A percentile compares a stretch with the other conserved stretches of the same genome.
Conservation (phyloP, 2,888 invertebrate species). For the Coleophora flavipennella region DNA sequence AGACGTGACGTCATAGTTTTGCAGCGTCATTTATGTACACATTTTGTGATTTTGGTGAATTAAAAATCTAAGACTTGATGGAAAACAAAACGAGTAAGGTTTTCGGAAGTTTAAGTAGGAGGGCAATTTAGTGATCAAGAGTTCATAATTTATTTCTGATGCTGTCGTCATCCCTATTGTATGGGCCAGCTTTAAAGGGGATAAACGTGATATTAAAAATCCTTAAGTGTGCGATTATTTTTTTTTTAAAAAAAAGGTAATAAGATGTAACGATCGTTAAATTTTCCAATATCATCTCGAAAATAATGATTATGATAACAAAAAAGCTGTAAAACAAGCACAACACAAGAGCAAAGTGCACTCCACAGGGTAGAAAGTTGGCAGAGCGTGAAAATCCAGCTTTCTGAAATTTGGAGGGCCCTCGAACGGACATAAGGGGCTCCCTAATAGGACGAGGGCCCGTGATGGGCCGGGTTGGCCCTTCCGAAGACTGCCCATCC, state of each 20-base stretch:
- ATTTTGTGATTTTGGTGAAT: too few relatives aligned
- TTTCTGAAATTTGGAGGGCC: constrained; percentile 44
- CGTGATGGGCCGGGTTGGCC: constrained; percentile 13
- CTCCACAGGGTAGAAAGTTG: constrained; percentile 35
- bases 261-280: neutral
- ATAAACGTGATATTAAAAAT: too few relatives aligned
- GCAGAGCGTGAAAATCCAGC: constrained; percentile 46
- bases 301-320: constrained; percentile 11
- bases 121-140: too few relatives aligned
- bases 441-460: constrained; percentile 40
- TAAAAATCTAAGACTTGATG: too few relatives aligned
- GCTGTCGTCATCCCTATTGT: too few relatives aligned
- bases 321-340: constrained; percentile 32
- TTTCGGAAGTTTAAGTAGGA: too few relatives aligned
- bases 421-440: constrained; percentile 37
- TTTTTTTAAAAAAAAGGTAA: neutral
- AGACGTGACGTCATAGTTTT: too few relatives aligned
- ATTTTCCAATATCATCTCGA: neutral
- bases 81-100: too few relatives aligned
- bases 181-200: too few relatives aligned
- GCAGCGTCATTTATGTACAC: too few relatives aligned
- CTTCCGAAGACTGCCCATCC: constrained; percentile 24
- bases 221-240: neutral
- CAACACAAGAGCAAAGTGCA: constrained; percentile 28
- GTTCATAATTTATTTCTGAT: too few relatives aligned